Evolutionary conservation across 2,113 vertebrate species (phyloP), one percentile per base, ranked within the genome.

Genomic region (Ginglymostoma cirratum): DNA sequence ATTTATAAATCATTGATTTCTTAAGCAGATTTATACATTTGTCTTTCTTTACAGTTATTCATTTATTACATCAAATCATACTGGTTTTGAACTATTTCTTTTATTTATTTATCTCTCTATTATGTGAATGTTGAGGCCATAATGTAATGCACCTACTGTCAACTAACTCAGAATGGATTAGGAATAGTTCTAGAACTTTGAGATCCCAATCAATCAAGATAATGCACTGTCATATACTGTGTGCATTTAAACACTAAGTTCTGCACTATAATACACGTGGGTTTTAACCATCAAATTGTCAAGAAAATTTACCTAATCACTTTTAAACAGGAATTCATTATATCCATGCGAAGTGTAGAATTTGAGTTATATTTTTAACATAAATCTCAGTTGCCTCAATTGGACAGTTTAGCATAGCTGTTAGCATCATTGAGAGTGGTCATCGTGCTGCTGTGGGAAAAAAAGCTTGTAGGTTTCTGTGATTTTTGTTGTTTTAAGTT

Each of bases 51-150:
- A 76, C 94, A 95, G 94, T 95, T 95, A 95, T 95, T 95, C 94
- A 69, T 95, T 95, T 76, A 67, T 95, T 95, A 34, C 67, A 72
- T 95, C 94, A 95, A 95, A 72, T 95, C 42, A 67, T 94, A 95
- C 12, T 34, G 67, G 52, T 95, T 95, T 95, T 95, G 67, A 95
- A 76, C 21, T 5, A 3, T 3, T 4, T 30, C 30, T 89, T 30
- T 30, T 45, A 21, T 34, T 27, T n/a, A 7, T 17, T 83, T 83
- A 14, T 21, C 3, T 87, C 85, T 89, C 0, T 2, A 80, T 34
- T n/a, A 17, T 83, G 80, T 38, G 78, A 0, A 42, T 80, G 17
- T 45, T 83, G 42, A 38, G 76, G 34, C 12, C 4, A 12, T 61
- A 80, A 38, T 14, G n/a, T 38, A 38, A 6, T 42, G 80, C 38